Percentiles rank a stretch among this genome's conserved stretches.
These are phyloP conservation scores for Piezodorus guildinii DNA, from an alignment of 1,140 invertebrate genomes.

Conservation along the genomic window DNA sequence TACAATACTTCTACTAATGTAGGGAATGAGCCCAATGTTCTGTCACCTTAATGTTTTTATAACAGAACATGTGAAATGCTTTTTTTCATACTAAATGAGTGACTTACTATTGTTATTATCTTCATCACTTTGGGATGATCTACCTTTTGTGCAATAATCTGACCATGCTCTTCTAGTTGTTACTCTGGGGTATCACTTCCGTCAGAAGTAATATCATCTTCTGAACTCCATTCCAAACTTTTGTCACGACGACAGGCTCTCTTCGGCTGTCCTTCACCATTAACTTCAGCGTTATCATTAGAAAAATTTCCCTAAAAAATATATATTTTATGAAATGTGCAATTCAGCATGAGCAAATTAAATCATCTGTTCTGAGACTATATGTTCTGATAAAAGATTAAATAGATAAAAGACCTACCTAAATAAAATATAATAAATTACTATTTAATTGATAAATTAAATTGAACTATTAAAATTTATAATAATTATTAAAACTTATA, in stretches of 20 bases:
- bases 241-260: constrained; percentile 35
- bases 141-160: constrained; percentile 51
- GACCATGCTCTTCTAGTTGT: constrained; percentile 64
- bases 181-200: constrained; percentile 41
- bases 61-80: too few species aligned
- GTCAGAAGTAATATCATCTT: constrained; percentile 28
- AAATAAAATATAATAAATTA: background rate
- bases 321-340: background rate
- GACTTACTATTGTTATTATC: constrained; percentile 35
- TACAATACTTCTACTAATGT: too few species aligned
- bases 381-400: too few species aligned
- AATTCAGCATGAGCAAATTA: background rate
- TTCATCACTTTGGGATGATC: constrained; percentile 44
- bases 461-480: background rate
- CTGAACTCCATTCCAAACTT: constrained; percentile 33
- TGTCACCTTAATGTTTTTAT: too few species aligned
- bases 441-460: background rate
- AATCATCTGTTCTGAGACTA: too few species aligned
- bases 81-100: too few species aligned
- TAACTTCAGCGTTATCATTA: constrained; percentile 14
- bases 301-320: background rate
- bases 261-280: constrained; percentile 20
- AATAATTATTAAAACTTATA: too few species aligned
- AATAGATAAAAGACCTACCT: too few species aligned
- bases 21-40: too few species aligned